phyloP scores from a whole-genome alignment of 1,140 invertebrate genomes.

The Vollenhovia emeryi region DNA sequence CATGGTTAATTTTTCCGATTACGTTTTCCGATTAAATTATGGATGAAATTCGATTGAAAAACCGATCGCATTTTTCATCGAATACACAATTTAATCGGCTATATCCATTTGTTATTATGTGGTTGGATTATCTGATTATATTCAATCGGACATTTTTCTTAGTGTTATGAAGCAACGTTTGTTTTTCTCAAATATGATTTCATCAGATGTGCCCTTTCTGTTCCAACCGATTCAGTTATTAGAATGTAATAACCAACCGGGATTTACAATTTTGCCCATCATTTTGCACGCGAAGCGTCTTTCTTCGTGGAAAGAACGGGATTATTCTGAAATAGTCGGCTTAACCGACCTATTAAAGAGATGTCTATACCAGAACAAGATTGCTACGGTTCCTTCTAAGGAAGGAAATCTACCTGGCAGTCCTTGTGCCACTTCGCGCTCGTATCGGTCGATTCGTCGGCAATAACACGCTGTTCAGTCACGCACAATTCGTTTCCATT shows the following conservation, averaged over 20 bases:
- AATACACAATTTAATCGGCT: too few species aligned
- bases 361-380: constrained; percentile 33
- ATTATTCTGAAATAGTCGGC: background rate
- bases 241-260: background rate
- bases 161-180: too few species aligned
- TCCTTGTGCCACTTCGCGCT: constrained; percentile 54
- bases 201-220: too few species aligned
- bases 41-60: too few species aligned
- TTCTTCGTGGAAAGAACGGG: background rate
- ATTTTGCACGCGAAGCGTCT: background rate
- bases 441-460: background rate
- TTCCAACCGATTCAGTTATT: too few species aligned
- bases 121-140: too few species aligned
- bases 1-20: too few species aligned
- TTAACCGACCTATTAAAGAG: constrained; percentile 8
- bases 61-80: too few species aligned
- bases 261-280: background rate
- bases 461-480: constrained; percentile 1
- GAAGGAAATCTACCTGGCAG: constrained; percentile 30
- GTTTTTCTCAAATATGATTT: too few species aligned
- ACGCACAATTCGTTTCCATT: constrained; percentile 22
- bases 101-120: too few species aligned
- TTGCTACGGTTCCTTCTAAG: constrained; percentile 12
- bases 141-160: too few species aligned
- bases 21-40: too few species aligned